These are phyloP conservation scores for Melanostoma scalare DNA, from an alignment of 2,888 invertebrate genomes.

Conservation along the genomic window DNA sequence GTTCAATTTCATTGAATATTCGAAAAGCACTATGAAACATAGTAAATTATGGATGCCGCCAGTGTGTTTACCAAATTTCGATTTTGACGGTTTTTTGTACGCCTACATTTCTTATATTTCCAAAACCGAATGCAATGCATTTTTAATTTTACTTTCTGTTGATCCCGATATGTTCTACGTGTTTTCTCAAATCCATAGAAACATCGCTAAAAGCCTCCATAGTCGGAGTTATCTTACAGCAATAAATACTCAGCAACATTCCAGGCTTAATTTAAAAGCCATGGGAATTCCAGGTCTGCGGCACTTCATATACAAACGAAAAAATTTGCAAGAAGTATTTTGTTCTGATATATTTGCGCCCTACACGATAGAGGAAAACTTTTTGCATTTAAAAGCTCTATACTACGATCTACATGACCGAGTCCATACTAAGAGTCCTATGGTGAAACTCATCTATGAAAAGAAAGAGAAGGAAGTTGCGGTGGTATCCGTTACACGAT, in stretches of 20 bases:
- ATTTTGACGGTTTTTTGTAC: constrained; percentile 96
- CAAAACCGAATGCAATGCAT: constrained; percentile 94
- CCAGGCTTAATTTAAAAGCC: constrained; percentile 84
- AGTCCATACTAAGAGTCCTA: constrained; percentile 89
- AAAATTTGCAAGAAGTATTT: constrained; percentile 89
- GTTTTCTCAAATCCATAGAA: constrained; percentile 94
- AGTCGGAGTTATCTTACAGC: constrained; percentile 91
- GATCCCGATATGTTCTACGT: constrained; percentile 95
- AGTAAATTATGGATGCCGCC: constrained; percentile 97
- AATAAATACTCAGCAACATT: constrained; percentile 84
- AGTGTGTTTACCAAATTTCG: constrained; percentile 98
- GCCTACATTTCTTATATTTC: constrained; percentile 98
- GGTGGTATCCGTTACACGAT: constrained; percentile 95
- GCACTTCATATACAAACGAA: constrained; percentile 97
- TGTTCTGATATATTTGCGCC: constrained; percentile 90
- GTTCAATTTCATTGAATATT: constrained; percentile 96
- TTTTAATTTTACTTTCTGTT: constrained; percentile 94
- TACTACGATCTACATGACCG: constrained; percentile 89
- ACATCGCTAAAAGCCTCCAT: constrained; percentile 90
- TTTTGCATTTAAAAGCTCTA: constrained; percentile 84
- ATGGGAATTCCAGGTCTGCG: constrained; percentile 92
- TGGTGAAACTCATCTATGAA: constrained; percentile 93
- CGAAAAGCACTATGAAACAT: constrained; percentile 96
- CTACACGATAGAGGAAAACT: constrained; percentile 83
- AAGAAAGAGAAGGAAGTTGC: constrained; percentile 92